A percentile compares a stretch with the other conserved stretches of the same genome.
phyloP scores from a whole-genome alignment of 2,797 vertebrate genomes.

The Anableps anableps region DNA sequence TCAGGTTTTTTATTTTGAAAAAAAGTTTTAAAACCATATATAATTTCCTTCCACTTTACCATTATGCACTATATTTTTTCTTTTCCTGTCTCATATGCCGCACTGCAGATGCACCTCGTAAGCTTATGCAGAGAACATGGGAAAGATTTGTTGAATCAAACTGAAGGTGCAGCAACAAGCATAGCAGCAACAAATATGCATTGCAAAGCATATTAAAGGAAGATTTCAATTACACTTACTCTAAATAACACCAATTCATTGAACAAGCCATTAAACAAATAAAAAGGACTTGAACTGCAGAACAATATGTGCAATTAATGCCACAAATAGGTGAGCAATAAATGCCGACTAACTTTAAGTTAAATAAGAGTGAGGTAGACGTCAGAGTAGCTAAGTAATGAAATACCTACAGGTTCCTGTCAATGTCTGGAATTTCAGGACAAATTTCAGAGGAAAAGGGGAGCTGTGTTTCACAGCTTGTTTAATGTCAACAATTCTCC shows the following conservation, averaged over 20 bases:
- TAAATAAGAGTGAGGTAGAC: neutral
- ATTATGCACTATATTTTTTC: neutral
- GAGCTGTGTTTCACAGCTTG: neutral
- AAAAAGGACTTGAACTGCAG: slow-evolving; percentile 27
- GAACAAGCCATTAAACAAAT: slow-evolving; percentile 54
- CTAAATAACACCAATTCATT: slow-evolving; percentile 45
- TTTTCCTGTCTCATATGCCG: neutral
- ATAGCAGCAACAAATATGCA: neutral
- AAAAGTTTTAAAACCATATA: neutral
- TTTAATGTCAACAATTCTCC: neutral
- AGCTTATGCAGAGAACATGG: neutral
- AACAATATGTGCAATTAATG: slow-evolving; percentile 30
- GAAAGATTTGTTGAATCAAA: slow-evolving; percentile 8
- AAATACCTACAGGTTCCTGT: neutral
- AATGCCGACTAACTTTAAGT: slow-evolving; percentile 1
- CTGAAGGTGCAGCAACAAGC: neutral
- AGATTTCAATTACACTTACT: slow-evolving; percentile 4
- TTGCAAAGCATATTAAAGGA: neutral
- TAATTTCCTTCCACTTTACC: neutral
- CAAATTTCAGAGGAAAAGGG: neutral
- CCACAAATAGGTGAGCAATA: neutral
- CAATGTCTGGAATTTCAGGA: neutral
- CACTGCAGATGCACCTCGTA: neutral
- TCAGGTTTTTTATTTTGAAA: neutral
- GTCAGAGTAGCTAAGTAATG: neutral